phyloP scores from a whole-genome alignment of 2,113 vertebrate genomes.

The Marmota flaviventris region DNA sequence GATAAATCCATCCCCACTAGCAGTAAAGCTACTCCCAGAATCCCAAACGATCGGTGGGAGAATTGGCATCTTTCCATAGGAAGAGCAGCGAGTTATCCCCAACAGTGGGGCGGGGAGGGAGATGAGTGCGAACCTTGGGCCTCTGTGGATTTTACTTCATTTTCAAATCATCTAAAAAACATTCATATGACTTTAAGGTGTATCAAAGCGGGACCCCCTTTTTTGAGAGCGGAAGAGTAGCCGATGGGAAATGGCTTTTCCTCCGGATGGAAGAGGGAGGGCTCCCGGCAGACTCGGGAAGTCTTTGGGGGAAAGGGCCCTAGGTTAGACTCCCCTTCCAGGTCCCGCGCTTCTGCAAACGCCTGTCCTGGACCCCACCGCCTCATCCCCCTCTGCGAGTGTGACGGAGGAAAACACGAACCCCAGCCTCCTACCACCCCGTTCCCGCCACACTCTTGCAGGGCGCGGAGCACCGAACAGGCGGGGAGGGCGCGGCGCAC shows the following conservation, averaged over 20 bases:
- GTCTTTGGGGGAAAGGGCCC: not conserved
- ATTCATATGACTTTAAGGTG: not conserved
- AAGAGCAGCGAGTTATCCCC: not conserved
- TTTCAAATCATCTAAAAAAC: not conserved
- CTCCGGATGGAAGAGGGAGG: not conserved
- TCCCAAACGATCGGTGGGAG: not conserved
- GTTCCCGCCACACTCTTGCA: not conserved
- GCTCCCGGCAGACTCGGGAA: not conserved
- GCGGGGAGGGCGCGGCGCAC: not conserved
- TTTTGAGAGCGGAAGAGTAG: not conserved
- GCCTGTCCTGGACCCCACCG: not conserved
- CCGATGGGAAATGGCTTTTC: not conserved
- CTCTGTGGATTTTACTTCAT: not conserved
- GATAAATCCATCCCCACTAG: not conserved
- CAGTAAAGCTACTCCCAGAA: not conserved
- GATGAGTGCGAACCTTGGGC: not conserved
- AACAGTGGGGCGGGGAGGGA: not conserved
- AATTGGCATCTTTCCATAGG: not conserved
- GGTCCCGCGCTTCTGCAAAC: not conserved
- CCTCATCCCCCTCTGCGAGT: not conserved
- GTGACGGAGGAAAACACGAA: not conserved
- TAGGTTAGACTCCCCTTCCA: not conserved
- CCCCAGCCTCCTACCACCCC: not conserved
- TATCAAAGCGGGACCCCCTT: not conserved
- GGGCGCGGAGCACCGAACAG: not conserved